Percentiles rank a stretch among this genome's conserved stretches.
Evolutionary conservation across 92 coral and sea anemone genomes (phyloP).

Genomic region (Porites lobata): DNA sequence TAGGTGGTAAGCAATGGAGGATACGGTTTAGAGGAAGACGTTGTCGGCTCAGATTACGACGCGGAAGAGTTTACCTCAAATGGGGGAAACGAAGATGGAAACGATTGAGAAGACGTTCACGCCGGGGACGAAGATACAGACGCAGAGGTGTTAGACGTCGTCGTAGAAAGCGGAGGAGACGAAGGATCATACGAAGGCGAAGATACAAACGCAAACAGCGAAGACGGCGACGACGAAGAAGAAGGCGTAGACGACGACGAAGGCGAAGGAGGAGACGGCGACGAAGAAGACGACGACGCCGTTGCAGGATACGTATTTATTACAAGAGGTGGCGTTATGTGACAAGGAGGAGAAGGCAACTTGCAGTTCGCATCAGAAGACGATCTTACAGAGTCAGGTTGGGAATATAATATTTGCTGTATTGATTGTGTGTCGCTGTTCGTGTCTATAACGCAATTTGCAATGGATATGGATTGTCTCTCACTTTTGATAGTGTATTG

Average conservation of each 20-base stretch:
- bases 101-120: neutral
- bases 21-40: neutral
- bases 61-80: slow-evolving; percentile 11
- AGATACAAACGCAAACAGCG: slow-evolving; percentile 27
- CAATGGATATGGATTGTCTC: no score
- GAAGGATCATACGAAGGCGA: neutral
- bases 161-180: neutral
- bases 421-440: neutral
- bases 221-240: slow-evolving; percentile 24
- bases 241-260: slow-evolving; percentile 10
- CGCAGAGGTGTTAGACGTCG: slow-evolving; percentile 13
- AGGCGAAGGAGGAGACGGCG: slow-evolving; percentile 19
- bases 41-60: neutral
- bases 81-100: neutral
- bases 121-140: slow-evolving; percentile 8
- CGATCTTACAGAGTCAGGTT: slow-evolving; percentile 21
- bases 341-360: slow-evolving; percentile 1
- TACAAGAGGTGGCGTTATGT: slow-evolving; percentile 6
- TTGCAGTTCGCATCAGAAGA: neutral
- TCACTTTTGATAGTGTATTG: no score
- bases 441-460: no score
- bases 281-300: slow-evolving; percentile 27
- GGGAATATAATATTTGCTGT: neutral
- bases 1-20: neutral
- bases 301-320: slow-evolving; percentile 33